phyloP scores from a whole-genome alignment of 2,888 invertebrate species.

The Sipha maydis region DNA sequence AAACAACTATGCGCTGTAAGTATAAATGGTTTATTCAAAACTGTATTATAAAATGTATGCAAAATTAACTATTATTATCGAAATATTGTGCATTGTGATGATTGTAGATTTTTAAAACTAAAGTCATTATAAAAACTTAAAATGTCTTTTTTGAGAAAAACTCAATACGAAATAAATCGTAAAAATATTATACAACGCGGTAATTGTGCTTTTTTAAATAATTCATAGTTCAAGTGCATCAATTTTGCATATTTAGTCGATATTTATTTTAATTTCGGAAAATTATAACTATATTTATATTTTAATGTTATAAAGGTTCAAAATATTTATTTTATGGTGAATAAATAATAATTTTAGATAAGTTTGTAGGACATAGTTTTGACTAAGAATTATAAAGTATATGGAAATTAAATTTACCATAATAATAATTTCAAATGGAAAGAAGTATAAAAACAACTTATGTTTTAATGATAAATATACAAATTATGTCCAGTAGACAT shows the following conservation, averaged over 20 bases:
- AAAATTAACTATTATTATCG: no score
- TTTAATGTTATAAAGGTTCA: neutral
- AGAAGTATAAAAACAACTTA: neutral
- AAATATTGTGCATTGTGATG: no score
- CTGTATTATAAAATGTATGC: no score
- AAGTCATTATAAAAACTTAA: no score
- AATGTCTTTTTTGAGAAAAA: no score
- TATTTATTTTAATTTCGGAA: neutral
- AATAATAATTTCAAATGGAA: neutral
- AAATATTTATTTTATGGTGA: neutral
- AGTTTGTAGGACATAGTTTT: neutral
- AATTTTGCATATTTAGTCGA: neutral
- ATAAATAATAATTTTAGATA: neutral
- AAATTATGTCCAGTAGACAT: neutral
- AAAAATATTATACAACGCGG: neutral
- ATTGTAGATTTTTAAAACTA: no score
- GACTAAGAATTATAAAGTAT: neutral
- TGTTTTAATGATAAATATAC: neutral
- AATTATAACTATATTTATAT: neutral
- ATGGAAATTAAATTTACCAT: neutral
- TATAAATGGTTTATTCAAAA: no score
- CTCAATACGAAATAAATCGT: neutral
- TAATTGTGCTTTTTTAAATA: neutral
- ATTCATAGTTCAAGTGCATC: neutral
- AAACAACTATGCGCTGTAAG: no score